Base-by-base conservation (phyloP, 2,113 vertebrate species). In the Mastomys natalensis region DNA sequence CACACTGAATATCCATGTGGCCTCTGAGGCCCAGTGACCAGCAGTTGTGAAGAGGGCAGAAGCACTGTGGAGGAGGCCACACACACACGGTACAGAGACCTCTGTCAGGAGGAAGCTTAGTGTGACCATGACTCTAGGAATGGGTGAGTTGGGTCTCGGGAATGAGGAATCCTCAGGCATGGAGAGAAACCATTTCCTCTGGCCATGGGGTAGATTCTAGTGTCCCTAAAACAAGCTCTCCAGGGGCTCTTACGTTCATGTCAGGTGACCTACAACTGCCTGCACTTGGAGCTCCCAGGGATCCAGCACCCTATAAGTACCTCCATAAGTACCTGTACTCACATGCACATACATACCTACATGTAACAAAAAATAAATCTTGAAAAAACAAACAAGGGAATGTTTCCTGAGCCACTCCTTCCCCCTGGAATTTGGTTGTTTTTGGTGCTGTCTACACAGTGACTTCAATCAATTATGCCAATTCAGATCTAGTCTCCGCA, bases 381-480 rank as follows among this genome's bases (percentile, higher is more conserved):
- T 43, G n/a, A 62, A 43, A 84, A 84, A 60, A 43, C 37, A 84
- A 81, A 84, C 51, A 4, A 26, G 68, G 43, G 29, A 58, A 1
- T 88, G 82, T 72, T 73, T 74, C 31, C 48, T 19, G 26, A 91
- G 51, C 45, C 21, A 3, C 34, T 29, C 3, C 9, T 0, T 5
- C 0, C 5, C 16, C 43, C 6, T 16, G 10, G 3, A 0, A 21
- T 40, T 60, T 22, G 10, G 24, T 26, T 55, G 34, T 64, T 22
- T n/a, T 48, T 9, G 0, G 55, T 81, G 17, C 70, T 10, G 1
- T 51, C 76, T 51, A 1, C 4, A 51, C 51, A 11, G 51, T 51
- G 51, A 51, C 51, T 11, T 51, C 51, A 51, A 11, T 11, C 51
- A 10, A 51, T 51, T 51, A 51, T 51, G 9, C 51, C 51, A 51